phyloP scores from a whole-genome alignment of 1,140 invertebrate species.

The Pseudomyrmex sp. region DNA sequence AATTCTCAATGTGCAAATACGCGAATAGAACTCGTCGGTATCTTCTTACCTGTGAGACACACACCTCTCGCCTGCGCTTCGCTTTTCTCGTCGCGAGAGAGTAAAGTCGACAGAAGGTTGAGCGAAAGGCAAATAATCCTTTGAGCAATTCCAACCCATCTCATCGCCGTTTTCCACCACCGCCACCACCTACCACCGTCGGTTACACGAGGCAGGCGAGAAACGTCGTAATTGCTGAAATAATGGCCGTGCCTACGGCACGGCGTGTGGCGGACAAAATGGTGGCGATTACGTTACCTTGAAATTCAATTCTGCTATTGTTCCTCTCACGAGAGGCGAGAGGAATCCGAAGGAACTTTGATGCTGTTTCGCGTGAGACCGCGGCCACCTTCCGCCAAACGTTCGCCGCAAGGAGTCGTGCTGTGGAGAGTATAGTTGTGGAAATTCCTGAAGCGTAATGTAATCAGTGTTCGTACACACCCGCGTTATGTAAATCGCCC shows the following conservation, averaged over 20 bases:
- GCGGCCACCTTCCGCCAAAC: constrained; percentile 21
- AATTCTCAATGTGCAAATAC: constrained; percentile 41
- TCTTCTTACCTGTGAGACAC: constrained; percentile 27
- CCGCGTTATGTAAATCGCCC: constrained; percentile 33
- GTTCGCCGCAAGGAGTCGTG: constrained; percentile 16
- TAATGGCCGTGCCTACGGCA: constrained; percentile 55
- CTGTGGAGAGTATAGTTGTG: constrained; percentile 1
- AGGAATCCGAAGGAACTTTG: constrained; percentile 50
- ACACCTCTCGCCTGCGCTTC: background rate
- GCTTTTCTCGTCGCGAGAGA: constrained; percentile 31
- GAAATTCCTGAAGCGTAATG: constrained; percentile 40
- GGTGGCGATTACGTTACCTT: constrained; percentile 38
- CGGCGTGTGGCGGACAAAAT: constrained; percentile 36
- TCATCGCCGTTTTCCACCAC: constrained; percentile 18
- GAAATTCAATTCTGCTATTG: constrained; percentile 64
- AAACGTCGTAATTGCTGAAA: constrained; percentile 68
- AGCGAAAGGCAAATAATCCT: constrained; percentile 8
- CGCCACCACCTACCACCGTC: background rate
- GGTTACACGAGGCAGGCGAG: constrained; percentile 26
- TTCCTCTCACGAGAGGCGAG: background rate
- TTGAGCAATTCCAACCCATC: constrained; percentile 55
- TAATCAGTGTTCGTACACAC: constrained; percentile 48
- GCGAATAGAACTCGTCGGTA: background rate
- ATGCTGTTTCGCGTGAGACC: constrained; percentile 46
- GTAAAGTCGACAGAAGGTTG: background rate